phyloP scores from a whole-genome alignment of 2,888 invertebrate genomes.

The Nasonia oneida region DNA sequence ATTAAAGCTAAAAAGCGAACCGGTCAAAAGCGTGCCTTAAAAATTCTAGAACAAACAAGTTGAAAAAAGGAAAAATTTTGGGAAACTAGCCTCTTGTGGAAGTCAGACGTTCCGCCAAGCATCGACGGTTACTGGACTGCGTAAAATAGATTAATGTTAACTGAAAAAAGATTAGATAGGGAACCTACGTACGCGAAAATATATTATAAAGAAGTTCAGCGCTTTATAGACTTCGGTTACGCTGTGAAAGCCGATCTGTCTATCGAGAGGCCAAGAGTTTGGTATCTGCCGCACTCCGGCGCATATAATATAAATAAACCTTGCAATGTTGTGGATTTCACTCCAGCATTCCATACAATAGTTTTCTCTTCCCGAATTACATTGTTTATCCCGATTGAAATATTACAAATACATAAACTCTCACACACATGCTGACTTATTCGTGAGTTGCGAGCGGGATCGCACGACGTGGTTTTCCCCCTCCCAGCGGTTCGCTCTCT shows the following conservation, averaged over 20 bases:
- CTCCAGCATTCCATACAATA: too few relatives aligned
- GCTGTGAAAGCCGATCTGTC: slow-evolving; percentile 8
- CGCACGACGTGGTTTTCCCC: too few relatives aligned
- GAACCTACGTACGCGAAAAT: slow-evolving; percentile 19
- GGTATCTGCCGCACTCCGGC: slow-evolving; percentile 46
- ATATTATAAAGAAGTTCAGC: slow-evolving; percentile 41
- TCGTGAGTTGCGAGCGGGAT: too few relatives aligned
- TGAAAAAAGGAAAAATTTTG: neutral
- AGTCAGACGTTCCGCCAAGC: neutral
- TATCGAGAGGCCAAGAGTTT: neutral
- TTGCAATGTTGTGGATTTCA: too few relatives aligned
- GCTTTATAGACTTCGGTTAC: slow-evolving; percentile 41
- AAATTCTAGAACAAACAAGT: slow-evolving; percentile 7
- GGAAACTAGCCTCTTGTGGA: slow-evolving; percentile 58
- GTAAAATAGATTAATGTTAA: slow-evolving; percentile 6
- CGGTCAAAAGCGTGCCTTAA: slow-evolving; percentile 14
- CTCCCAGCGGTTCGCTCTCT: too few relatives aligned
- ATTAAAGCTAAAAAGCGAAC: neutral
- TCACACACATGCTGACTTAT: too few relatives aligned
- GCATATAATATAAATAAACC: slow-evolving; percentile 10
- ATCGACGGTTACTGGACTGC: slow-evolving; percentile 3
- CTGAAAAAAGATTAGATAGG: slow-evolving; percentile 42
- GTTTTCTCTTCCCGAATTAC: too few relatives aligned
- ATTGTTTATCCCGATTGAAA: too few relatives aligned
- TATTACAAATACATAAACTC: too few relatives aligned